Percentiles rank a stretch among this genome's conserved stretches.
phyloP scores from a whole-genome alignment of 2,113 vertebrate species.

The Hydropotes inermis region DNA sequence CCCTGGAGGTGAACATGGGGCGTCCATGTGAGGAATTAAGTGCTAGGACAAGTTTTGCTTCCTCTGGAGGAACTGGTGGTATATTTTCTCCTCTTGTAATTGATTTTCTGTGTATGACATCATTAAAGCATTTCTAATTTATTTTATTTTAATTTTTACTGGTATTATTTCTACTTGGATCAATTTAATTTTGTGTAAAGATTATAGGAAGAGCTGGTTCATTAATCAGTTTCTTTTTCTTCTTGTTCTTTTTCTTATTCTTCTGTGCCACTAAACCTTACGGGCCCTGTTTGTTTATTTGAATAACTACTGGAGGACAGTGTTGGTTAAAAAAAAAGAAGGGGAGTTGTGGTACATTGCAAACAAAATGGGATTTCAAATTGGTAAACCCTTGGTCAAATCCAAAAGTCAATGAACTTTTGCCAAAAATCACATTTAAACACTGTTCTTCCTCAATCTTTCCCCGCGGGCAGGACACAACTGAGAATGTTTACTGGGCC shows the following conservation, averaged over 20 bases:
- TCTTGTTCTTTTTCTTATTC: neutral
- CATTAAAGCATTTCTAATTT: neutral
- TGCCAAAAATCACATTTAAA: neutral
- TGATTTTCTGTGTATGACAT: neutral
- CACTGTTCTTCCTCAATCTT: neutral
- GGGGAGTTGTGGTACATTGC: neutral
- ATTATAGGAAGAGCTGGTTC: neutral
- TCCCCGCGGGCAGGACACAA: neutral
- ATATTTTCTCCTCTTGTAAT: neutral
- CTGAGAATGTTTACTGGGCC: neutral
- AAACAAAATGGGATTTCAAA: neutral
- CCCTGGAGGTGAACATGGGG: neutral
- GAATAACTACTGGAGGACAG: neutral
- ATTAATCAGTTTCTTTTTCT: neutral
- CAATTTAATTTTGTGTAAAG: neutral
- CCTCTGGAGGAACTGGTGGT: neutral
- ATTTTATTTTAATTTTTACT: slow-evolving; percentile 8
- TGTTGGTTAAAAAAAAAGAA: neutral
- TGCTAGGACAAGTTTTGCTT: neutral
- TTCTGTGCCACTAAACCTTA: neutral
- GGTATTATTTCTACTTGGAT: neutral
- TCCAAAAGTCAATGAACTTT: neutral
- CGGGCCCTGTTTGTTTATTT: neutral
- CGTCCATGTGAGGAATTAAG: neutral
- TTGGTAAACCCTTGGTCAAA: neutral